A percentile compares a stretch with the other conserved stretches of the same genome.
These are phyloP conservation scores for Pangasianodon hypophthalmus DNA, from an alignment of 2,113 vertebrate genomes.

Conservation along the genomic window DNA sequence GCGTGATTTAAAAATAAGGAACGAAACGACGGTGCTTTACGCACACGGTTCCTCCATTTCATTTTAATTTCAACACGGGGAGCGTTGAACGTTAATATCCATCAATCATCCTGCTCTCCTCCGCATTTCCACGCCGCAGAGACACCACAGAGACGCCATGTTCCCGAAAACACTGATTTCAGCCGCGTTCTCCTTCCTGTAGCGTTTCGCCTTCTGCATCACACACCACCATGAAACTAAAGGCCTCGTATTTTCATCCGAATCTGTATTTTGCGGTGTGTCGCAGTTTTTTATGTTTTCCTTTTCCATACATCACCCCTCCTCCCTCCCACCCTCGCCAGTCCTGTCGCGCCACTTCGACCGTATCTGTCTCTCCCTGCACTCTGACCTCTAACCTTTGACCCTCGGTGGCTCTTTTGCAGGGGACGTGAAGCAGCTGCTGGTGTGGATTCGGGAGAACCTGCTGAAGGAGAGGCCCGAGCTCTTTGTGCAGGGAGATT, in stretches of 20 bases:
- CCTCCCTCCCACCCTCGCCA: constrained; percentile 52
- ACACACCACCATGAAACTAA: not conserved
- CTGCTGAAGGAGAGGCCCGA: constrained; percentile 92
- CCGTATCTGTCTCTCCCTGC: constrained; percentile 63
- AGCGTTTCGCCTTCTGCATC: not conserved
- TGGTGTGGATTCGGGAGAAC: constrained; percentile 92
- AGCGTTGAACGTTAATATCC: constrained; percentile 14
- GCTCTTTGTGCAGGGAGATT: constrained; percentile 92
- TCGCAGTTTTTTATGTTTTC: not conserved
- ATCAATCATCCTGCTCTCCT: constrained; percentile 34
- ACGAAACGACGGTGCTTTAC: not conserved
- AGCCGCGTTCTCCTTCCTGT: not conserved
- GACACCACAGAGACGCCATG: not conserved
- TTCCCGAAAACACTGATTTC: constrained; percentile 10
- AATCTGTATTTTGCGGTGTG: not conserved
- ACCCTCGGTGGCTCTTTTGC: constrained; percentile 60
- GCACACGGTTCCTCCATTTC: constrained; percentile 3
- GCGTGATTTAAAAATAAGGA: not conserved
- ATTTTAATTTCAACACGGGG: constrained; percentile 41
- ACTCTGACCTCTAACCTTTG: constrained; percentile 70
- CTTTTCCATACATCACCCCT: constrained; percentile 46
- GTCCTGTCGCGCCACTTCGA: constrained; percentile 79
- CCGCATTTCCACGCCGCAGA: not conserved
- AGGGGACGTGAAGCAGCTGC: constrained; percentile 94
- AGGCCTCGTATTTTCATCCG: not conserved